Evolutionary conservation across 2,888 invertebrate species (phyloP), one percentile per base, ranked within the genome.

Genomic region (Coelinius sp.): DNA sequence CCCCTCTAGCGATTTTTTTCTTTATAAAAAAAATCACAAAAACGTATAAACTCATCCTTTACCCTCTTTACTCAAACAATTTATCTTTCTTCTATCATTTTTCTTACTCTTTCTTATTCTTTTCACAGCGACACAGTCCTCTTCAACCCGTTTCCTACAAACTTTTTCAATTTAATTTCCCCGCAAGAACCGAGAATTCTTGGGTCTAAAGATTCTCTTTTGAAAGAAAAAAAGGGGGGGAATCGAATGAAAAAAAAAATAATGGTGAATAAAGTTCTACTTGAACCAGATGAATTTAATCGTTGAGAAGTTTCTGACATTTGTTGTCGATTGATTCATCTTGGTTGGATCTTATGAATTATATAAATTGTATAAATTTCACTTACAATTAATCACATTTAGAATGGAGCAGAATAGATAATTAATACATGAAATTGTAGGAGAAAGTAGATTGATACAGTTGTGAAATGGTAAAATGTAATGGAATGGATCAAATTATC

Each of bases 101-200:
- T 63, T 63, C n/a, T 4, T 31, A 5, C 24, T 4, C 10, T 62
- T 22, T 22, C 17, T 35, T 35, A 59, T 35, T 59, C 20, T 59
- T 59, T 17, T 27, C 27, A 20, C n/a, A 41, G n/a, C 14, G n/a
- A 41, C 20, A 25, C 41, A 35, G 59, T 41, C 24, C 63, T 41
- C 41, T 44, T 41, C 66, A 46, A 71, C 35, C 27, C 44, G 27
- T 56, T 70, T 56, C 17, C 46, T 7, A 8, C 53, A 49, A 71
- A 71, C 66, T 71, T 66, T 31, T 44, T 27, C 56, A 71, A 71
- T 71, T 65, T 41, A 64, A 65, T 70, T 70, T 70, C 27, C 20
- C 31, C 41, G 22, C 49, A 41, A 14, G 35, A 56, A 25, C 14
- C 31, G 56, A 62, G 62, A 62, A 17, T 62, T 38, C 41, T 14